Evolutionary conservation across 2,113 vertebrate genomes (phyloP).

Genomic region (Grammomys dolichurus): DNA sequence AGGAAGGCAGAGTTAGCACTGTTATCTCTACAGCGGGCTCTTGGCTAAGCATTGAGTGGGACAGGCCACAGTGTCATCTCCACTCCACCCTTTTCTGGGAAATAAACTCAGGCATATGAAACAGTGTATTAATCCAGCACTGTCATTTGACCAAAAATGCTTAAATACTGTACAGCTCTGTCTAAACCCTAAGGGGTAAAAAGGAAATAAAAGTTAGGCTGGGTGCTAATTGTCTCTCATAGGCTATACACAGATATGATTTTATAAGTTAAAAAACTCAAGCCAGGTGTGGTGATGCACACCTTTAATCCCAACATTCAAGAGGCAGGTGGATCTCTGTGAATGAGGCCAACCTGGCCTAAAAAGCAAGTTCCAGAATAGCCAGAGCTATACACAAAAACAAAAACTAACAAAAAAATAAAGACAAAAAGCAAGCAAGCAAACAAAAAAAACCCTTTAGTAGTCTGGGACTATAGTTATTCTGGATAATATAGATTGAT

Average conservation of each 20-base stretch:
- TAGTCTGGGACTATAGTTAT: not conserved
- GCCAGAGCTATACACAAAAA: not conserved
- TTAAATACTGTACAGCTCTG: constrained; percentile 16
- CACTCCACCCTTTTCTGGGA: not conserved
- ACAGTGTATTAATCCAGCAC: not conserved
- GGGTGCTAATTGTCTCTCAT: not conserved
- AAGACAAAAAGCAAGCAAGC: not conserved
- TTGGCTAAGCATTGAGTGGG: not conserved
- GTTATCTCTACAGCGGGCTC: not conserved
- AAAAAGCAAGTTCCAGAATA: not conserved
- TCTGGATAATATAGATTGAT: not conserved
- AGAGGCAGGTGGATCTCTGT: not conserved
- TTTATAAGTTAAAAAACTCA: not conserved
- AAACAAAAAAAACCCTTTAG: not conserved
- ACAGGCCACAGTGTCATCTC: not conserved
- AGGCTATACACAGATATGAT: not conserved
- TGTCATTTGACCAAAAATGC: not conserved
- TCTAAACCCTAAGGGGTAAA: not conserved
- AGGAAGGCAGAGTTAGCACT: not conserved
- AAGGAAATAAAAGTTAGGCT: not conserved
- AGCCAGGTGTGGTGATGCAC: not conserved
- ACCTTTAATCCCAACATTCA: not conserved
- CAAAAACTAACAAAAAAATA: not conserved
- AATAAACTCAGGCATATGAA: not conserved
- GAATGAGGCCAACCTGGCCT: not conserved